Evolutionary conservation across 92 coral and sea anemone genomes (phyloP).

Genomic region (Hydrozoanthus gracilis): DNA sequence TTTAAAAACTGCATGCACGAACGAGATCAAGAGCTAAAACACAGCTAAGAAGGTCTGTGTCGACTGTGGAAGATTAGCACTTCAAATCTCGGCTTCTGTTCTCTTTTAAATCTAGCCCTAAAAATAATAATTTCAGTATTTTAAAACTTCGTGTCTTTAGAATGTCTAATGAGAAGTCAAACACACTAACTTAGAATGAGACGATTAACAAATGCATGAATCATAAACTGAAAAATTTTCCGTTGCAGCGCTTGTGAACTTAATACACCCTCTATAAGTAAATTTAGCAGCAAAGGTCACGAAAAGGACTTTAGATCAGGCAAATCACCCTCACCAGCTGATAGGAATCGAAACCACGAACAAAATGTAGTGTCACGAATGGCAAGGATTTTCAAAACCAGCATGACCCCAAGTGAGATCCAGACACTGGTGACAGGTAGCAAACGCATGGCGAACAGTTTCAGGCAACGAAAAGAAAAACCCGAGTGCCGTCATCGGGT

Average conservation of each 20-base stretch:
- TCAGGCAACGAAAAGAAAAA: background rate
- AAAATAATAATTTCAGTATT: background rate
- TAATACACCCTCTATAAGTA: background rate
- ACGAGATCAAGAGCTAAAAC: background rate
- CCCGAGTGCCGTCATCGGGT: no score
- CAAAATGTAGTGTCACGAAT: constrained; percentile 69
- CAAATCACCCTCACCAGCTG: constrained; percentile 49
- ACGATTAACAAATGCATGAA: constrained; percentile 7
- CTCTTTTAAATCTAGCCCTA: background rate
- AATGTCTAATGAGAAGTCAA: constrained; percentile 1
- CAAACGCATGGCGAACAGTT: constrained; percentile 7
- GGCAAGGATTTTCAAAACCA: constrained; percentile 23
- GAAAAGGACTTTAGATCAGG: constrained; percentile 41
- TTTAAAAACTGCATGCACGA: background rate
- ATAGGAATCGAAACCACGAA: constrained; percentile 62
- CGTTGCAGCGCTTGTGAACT: background rate
- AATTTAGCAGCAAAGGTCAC: constrained; percentile 38
- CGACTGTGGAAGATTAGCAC: background rate
- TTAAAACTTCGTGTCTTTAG: constrained; percentile 7
- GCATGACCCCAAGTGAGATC: constrained; percentile 64
- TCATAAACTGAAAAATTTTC: background rate
- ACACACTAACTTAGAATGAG: background rate
- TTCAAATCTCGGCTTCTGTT: background rate
- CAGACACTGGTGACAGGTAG: constrained; percentile 57
- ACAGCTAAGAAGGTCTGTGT: background rate